These are phyloP conservation scores for Paraescarpia echinospica DNA, from an alignment of 1,140 invertebrate species.

Conservation along the genomic window DNA sequence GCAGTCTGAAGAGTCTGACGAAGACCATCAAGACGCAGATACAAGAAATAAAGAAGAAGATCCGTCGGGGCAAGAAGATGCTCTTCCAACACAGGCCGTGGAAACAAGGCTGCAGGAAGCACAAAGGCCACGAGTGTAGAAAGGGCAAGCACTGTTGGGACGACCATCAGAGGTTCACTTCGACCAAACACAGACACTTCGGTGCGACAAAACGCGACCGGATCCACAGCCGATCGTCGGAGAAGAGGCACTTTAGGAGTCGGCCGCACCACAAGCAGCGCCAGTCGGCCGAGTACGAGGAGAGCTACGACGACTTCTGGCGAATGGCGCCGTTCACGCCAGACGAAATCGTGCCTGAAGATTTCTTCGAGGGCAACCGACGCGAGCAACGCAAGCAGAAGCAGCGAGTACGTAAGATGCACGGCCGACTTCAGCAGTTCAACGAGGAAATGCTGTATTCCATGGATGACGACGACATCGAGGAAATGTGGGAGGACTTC, in stretches of 20 bases:
- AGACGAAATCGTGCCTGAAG: constrained; percentile 23
- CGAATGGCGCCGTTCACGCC: constrained; percentile 15
- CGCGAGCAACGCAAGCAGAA: constrained; percentile 25
- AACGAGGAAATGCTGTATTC: constrained; percentile 22
- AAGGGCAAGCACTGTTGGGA: background rate
- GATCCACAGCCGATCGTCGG: background rate
- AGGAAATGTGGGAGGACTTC: constrained; percentile 26
- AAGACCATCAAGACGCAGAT: constrained; percentile 8
- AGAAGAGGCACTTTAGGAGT: constrained; percentile 7
- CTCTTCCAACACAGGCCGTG: background rate
- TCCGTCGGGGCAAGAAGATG: constrained; percentile 12
- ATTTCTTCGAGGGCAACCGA: constrained; percentile 27
- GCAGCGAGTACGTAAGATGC: constrained; percentile 16
- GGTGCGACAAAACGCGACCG: background rate
- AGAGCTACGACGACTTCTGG: constrained; percentile 27
- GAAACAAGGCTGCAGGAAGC: background rate
- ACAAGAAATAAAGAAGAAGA: constrained; percentile 4
- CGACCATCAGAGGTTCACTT: background rate
- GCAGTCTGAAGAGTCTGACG: background rate
- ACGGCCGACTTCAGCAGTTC: constrained; percentile 18
- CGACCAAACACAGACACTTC: background rate
- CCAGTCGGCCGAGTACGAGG: background rate
- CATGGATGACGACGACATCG: constrained; percentile 28
- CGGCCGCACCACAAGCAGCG: background rate
- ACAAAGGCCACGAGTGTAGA: background rate